These are phyloP conservation scores for Vicugna pacos DNA, from an alignment of 2,113 vertebrate genomes.

Conservation along the genomic window DNA sequence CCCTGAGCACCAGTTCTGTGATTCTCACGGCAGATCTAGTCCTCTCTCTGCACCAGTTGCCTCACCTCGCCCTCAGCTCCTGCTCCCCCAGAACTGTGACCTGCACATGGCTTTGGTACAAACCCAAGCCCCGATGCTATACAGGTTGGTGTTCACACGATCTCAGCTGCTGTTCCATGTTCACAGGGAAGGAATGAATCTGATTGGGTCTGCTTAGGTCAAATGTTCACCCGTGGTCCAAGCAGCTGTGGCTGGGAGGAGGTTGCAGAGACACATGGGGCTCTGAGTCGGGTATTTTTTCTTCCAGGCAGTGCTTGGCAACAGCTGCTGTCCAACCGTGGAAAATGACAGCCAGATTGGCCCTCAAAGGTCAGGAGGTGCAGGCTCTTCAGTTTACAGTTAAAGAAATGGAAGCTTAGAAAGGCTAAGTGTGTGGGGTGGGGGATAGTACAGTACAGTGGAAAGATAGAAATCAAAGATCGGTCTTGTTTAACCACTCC, in stretches of 20 bases:
- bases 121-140: not conserved
- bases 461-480: conserved; percentile 6
- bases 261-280: not conserved
- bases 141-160: not conserved
- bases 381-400: not conserved
- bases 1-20: not conserved
- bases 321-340: not conserved
- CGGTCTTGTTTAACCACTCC: not conserved
- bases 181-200: not conserved
- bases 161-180: not conserved
- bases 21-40: not conserved
- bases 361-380: conserved; percentile 11
- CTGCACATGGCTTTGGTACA: not conserved
- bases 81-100: not conserved
- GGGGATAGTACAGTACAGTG: not conserved
- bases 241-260: conserved; percentile 37
- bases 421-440: not conserved
- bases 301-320: conserved; percentile 51
- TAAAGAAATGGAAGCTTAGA: conserved; percentile 22
- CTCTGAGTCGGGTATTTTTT: conserved; percentile 18
- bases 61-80: conserved; percentile 3
- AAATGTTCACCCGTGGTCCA: not conserved
- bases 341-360: conserved; percentile 32
- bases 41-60: not conserved
- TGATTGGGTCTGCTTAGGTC: conserved; percentile 27